Evolutionary conservation across 1,140 invertebrate species (phyloP), one percentile per base, ranked within the genome.

Genomic region (Macrosteles quadrilineatus): DNA sequence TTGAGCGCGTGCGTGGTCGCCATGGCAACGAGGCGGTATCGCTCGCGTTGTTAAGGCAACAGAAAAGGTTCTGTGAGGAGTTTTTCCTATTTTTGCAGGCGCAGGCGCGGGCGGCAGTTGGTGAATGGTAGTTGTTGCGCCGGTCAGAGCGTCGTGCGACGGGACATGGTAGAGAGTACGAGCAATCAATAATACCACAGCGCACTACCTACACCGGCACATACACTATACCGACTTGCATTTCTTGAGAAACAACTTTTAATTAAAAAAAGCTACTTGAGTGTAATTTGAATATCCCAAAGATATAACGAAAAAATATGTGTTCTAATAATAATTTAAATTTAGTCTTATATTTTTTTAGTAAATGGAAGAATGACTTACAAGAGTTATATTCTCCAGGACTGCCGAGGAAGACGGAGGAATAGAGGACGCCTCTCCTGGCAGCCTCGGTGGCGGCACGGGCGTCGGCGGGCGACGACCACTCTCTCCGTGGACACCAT

Each of bases 401-500:
- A 86, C 91, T 93, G 81, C 91, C 91, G 80, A 93, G 89, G 86
- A 94, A 93, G 82, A 94, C 91, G 80, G 91, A 93, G 80, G 91
- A 93, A 83, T 94, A 94, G 73, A 94, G 82, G 73, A 88, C 86
- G 70, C 87, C 89, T 80, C 92, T 87, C 82, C 91, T 85, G 78
- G 91, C 90, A 69, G 90, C 91, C 79, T 90, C 88, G 57, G 87
- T 87, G 57, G 87, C 87, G 81, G 87, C 81, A 73, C 85, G 83
- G 77, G 88, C 86, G 78, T 94, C 92, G 72, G 90, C 89, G 76
- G 91, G 91, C 76, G 91, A 91, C 75, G 89, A 92, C 91, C 92
- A 93, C 83, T 93, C 92, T 83, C 91, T 88, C 82, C 91, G 84
- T 77, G 87, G 89, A 87, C 92, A 93, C 92, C 92, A 93, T 88